phyloP scores from a whole-genome alignment of 2,113 vertebrate genomes.

The Ranitomeya imitator region DNA sequence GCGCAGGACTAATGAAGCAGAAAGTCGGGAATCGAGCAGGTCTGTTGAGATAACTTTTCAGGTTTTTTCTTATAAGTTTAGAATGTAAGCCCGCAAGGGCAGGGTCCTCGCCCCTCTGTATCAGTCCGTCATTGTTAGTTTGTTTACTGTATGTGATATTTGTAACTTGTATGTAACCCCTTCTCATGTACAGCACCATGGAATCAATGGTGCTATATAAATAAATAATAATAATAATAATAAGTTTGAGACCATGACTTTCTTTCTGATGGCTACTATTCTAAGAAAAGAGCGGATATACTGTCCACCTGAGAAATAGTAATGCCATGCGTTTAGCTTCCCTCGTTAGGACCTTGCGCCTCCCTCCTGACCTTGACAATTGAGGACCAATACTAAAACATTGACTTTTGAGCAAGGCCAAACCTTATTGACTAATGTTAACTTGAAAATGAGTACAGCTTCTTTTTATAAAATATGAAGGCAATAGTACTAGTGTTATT shows the following conservation, averaged over 20 bases:
- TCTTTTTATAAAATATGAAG: not conserved
- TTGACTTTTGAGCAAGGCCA: not conserved
- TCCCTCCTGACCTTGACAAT: not conserved
- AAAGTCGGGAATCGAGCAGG: conserved; percentile 66
- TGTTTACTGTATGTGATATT: too few species aligned
- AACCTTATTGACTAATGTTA: not conserved
- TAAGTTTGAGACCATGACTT: not conserved
- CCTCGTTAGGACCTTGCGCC: not conserved
- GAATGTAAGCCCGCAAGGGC: too few species aligned
- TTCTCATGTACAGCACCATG: too few species aligned
- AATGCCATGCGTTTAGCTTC: not conserved
- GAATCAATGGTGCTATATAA: too few species aligned
- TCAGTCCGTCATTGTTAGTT: too few species aligned
- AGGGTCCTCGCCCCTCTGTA: too few species aligned
- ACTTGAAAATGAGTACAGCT: not conserved
- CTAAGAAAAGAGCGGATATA: not conserved
- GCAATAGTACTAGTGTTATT: too few species aligned
- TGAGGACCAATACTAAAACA: not conserved
- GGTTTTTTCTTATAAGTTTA: too few species aligned
- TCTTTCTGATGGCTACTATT: not conserved
- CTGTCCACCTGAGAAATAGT: not conserved
- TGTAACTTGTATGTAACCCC: too few species aligned
- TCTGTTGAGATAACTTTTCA: conserved; percentile 54
- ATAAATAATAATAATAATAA: too few species aligned
- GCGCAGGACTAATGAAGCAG: conserved; percentile 69